Evolutionary conservation across 2,888 invertebrate species (phyloP).

Genomic region (Drosophila falleni): DNA sequence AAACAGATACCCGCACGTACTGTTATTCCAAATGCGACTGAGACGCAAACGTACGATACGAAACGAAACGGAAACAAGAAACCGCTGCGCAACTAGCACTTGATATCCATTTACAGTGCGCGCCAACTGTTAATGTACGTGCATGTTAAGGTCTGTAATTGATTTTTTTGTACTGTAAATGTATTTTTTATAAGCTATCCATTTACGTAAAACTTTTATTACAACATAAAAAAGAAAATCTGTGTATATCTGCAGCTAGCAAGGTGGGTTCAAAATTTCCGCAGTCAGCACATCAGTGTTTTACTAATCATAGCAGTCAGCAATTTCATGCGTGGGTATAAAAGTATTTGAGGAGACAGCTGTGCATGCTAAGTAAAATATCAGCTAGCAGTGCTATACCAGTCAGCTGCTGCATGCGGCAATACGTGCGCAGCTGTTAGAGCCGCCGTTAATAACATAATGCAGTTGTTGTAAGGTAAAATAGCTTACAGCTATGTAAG

Average conservation of each 20-base stretch:
- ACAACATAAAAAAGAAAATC: not conserved
- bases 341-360: not conserved
- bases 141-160: not conserved
- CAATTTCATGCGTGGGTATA: not conserved
- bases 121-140: conserved; percentile 25
- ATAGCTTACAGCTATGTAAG: no score
- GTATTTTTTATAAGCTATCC: not conserved
- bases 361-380: not conserved
- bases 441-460: not conserved
- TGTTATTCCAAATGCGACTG: conserved; percentile 57
- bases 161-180: not conserved
- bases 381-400: not conserved
- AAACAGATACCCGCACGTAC: conserved; percentile 60
- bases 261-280: not conserved
- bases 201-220: not conserved
- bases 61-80: conserved; percentile 62
- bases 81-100: conserved; percentile 45
- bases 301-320: not conserved
- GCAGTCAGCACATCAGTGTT: not conserved
- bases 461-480: no score
- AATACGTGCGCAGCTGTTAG: no score
- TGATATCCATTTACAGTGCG: conserved; percentile 48
- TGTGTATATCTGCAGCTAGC: no score
- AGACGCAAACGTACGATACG: conserved; percentile 34
- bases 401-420: not conserved